These are phyloP conservation scores for Ommatoiulus sabulosus DNA, from an alignment of 2,888 invertebrate genomes.

Conservation along the genomic window DNA sequence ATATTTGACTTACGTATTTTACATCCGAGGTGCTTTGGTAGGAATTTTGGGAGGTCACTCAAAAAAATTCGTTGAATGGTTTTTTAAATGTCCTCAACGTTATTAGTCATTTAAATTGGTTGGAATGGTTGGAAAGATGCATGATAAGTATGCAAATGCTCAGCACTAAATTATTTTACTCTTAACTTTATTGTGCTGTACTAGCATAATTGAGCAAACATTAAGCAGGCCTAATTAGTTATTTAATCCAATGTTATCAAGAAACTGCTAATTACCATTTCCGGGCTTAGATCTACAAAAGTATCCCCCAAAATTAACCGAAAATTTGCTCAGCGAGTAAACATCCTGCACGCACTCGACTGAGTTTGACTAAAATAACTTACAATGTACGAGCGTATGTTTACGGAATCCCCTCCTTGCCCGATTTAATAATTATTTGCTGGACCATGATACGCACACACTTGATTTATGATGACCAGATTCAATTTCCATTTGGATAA, in stretches of 20 bases:
- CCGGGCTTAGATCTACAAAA: neutral
- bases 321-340: neutral
- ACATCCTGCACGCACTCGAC: neutral
- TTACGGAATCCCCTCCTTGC: neutral
- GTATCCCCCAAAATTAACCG: neutral
- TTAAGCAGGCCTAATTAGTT: neutral
- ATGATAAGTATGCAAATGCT: too few relatives aligned
- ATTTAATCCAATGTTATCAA: neutral
- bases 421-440: neutral
- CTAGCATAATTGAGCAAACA: too few relatives aligned
- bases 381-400: too few relatives aligned
- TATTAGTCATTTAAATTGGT: too few relatives aligned
- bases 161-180: too few relatives aligned
- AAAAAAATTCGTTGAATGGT: too few relatives aligned
- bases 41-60: too few relatives aligned
- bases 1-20: too few relatives aligned
- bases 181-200: too few relatives aligned
- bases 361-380: neutral
- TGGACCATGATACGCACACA: neutral
- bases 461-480: slow-evolving; percentile 39
- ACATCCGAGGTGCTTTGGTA: too few relatives aligned
- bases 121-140: too few relatives aligned
- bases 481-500: slow-evolving; percentile 8
- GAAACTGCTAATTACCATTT: neutral
- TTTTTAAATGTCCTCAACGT: too few relatives aligned